These are phyloP conservation scores for Drosophila auraria DNA, from an alignment of 1,140 invertebrate genomes.

Conservation along the genomic window DNA sequence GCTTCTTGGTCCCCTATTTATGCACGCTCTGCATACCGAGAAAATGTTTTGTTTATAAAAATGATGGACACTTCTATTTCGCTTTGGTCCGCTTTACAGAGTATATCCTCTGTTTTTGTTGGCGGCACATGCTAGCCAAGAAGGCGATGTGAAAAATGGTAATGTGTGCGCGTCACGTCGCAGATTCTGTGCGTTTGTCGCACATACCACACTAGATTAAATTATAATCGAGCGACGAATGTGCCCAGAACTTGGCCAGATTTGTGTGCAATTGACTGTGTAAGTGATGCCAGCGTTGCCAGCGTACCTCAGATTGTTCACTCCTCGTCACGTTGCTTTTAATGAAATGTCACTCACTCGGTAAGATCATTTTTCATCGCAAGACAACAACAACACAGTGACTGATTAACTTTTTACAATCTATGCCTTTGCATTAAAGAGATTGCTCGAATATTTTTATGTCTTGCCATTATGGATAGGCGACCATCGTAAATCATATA, in stretches of 20 bases:
- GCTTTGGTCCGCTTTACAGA: slow-evolving; percentile 24
- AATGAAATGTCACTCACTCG: slow-evolving; percentile 76
- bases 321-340: slow-evolving; percentile 41
- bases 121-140: slow-evolving; percentile 42
- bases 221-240: slow-evolving; percentile 76
- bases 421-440: slow-evolving; percentile 58
- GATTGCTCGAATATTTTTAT: slow-evolving; percentile 60
- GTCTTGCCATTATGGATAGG: slow-evolving; percentile 68
- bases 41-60: slow-evolving; percentile 82
- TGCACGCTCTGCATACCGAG: slow-evolving; percentile 25
- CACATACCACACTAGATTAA: slow-evolving; percentile 82
- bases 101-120: not conserved
- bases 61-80: slow-evolving; percentile 82
- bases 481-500: slow-evolving; percentile 73
- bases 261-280: slow-evolving; percentile 80
- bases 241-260: slow-evolving; percentile 53
- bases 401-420: slow-evolving; percentile 81
- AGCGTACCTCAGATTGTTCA: slow-evolving; percentile 10
- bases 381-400: slow-evolving; percentile 33
- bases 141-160: slow-evolving; percentile 75
- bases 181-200: slow-evolving; percentile 55
- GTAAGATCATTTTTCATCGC: slow-evolving; percentile 70
- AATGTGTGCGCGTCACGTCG: slow-evolving; percentile 70
- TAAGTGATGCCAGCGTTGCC: slow-evolving; percentile 56
- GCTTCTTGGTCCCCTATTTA: slow-evolving; percentile 5